phyloP scores from a whole-genome alignment of 2,888 invertebrate genomes.

The Cataglyphis altisquamis region DNA sequence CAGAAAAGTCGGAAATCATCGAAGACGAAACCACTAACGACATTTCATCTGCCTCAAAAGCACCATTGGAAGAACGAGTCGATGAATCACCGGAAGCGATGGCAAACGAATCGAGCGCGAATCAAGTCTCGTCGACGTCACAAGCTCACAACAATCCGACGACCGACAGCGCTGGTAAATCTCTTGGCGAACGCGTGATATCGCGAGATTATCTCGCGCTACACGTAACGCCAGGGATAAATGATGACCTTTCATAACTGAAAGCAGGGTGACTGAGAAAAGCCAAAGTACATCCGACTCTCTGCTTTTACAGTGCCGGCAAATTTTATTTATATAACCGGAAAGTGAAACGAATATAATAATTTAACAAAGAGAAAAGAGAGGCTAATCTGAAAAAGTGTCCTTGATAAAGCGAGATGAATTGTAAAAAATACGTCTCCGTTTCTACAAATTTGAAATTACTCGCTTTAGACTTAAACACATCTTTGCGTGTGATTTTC shows the following conservation, averaged over 20 bases:
- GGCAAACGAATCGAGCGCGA: background rate
- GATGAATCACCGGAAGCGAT: slow-evolving; percentile 1
- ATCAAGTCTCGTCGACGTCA: background rate
- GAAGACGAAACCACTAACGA: background rate
- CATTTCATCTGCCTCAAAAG: background rate
- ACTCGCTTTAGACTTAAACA: background rate
- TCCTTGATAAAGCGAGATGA: background rate
- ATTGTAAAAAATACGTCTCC: background rate
- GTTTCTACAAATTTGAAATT: background rate
- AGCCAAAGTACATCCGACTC: slow-evolving; percentile 6
- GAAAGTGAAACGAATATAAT: background rate
- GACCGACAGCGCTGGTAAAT: background rate
- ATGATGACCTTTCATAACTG: slow-evolving; percentile 7
- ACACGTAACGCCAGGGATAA: background rate
- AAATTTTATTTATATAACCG: background rate
- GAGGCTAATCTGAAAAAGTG: background rate
- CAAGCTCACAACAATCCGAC: background rate
- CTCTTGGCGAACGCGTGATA: background rate
- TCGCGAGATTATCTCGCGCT: slow-evolving; percentile 19
- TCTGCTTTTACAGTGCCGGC: background rate
- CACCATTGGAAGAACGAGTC: background rate
- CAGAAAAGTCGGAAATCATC: background rate
- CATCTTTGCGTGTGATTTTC: background rate
- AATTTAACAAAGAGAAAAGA: background rate
- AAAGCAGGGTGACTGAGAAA: background rate